Evolutionary conservation across 2,797 vertebrate species (phyloP), one percentile per base, ranked within the genome.

Genomic region (Oryzias sinensis): DNA sequence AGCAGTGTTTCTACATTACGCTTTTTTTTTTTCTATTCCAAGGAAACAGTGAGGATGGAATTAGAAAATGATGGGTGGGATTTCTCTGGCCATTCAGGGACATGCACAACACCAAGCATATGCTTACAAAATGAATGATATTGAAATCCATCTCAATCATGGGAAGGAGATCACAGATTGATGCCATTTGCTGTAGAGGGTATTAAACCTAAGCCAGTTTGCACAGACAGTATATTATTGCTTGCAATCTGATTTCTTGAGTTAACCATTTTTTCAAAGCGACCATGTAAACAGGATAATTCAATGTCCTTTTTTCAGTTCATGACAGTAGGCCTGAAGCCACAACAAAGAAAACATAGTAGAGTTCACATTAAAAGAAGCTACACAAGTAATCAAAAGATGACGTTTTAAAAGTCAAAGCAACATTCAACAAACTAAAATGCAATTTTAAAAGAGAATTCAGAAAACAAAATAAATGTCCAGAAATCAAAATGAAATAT

Each of bases 101-200:
- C 22, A 47, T 24, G 24, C 22, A 61, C 65, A 66, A 65, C 49
- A 60, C 56, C 8, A 59, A 61, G n/a, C 52, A 43, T 64, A 61
- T 29, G 65, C n/a, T 33, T 62, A 5, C 9, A 15, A 65, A 22
- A 68, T 64, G 53, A 70, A 60, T 65, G 50, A 61, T 70, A 68
- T 13, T 49, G 29, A 42, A 76, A 58, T 60, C 16, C 25, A 53
- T 43, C 37, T 37, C 49, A 56, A 43, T 62, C 63, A 59, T 51
- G 59, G 40, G 56, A 56, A 50, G 55, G 47, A 77, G 44, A 65
- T 15, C 18, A 51, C 5, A 67, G 69, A 72, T 76, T 57, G 45
- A 69, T 63, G 59, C 29, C 14, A 59, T 53, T 65, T 59, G 59
- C 49, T 17, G n/a, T 14, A 33, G 42, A 65, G 45, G 46, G 66